These are phyloP conservation scores for Pherbina coryleti DNA, from an alignment of 2,888 invertebrate species.

Conservation along the genomic window DNA sequence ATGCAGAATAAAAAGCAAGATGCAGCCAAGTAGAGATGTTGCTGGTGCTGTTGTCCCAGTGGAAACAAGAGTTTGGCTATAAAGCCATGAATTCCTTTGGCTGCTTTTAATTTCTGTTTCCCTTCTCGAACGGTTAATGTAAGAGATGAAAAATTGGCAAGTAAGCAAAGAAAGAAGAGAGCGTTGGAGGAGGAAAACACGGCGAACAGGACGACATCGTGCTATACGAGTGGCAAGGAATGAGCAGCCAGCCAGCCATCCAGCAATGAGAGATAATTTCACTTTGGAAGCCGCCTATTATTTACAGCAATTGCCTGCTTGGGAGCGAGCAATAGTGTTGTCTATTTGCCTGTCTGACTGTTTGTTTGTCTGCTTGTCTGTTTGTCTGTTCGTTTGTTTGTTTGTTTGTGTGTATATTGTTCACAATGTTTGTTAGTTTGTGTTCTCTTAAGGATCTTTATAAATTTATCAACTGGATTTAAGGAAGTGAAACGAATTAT, in stretches of 20 bases:
- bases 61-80: constrained; percentile 7
- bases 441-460: constrained; percentile 3
- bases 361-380: too few relatives aligned
- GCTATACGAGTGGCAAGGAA: background rate
- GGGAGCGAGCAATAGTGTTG: background rate
- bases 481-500: background rate
- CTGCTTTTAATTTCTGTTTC: constrained; percentile 15
- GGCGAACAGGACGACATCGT: background rate
- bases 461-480: constrained; percentile 1
- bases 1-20: background rate
- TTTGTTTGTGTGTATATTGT: background rate
- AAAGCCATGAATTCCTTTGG: constrained; percentile 11
- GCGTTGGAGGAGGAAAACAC: background rate
- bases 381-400: too few relatives aligned
- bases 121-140: background rate
- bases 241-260: background rate
- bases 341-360: background rate
- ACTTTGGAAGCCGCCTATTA: constrained; percentile 8
- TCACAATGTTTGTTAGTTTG: background rate
- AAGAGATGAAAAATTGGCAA: background rate
- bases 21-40: background rate
- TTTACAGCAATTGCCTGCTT: constrained; percentile 9
- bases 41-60: background rate
- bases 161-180: background rate
- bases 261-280: constrained; percentile 5